Percentiles rank a stretch among this genome's conserved stretches.
Conservation (phyloP, 2,113 vertebrate genomes). For the Struthidea cinerea region DNA sequence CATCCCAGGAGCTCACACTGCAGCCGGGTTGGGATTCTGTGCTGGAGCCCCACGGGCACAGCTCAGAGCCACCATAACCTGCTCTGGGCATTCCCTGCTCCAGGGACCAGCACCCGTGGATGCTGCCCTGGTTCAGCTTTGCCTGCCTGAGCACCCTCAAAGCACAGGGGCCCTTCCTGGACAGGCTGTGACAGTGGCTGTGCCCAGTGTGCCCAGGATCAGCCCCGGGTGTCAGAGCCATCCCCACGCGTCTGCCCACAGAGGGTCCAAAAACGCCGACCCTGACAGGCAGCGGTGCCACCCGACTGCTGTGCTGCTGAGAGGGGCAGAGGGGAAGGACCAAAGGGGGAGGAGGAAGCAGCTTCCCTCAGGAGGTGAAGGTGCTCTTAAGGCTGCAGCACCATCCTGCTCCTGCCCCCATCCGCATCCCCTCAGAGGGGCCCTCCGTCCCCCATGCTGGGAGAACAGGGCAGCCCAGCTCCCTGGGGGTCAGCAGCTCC, state of each 20-base stretch:
- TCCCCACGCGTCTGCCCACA: background rate
- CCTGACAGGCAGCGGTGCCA: background rate
- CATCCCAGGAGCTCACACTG: background rate
- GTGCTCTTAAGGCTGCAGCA: background rate
- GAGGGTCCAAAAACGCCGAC: fast-evolving
- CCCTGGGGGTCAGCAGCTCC: background rate
- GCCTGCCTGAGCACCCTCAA: background rate
- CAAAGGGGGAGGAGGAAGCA: background rate
- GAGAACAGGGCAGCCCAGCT: background rate
- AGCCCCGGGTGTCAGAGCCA: background rate
- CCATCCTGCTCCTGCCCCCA: background rate
- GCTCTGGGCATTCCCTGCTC: background rate
- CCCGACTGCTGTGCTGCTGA: background rate
- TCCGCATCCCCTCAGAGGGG: background rate
- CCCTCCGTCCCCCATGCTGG: fast-evolving
- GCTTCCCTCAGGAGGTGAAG: background rate
- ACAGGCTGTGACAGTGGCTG: background rate
- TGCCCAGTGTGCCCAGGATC: background rate
- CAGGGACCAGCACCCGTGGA: fast-evolving
- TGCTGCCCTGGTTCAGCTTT: background rate
- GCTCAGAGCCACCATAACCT: background rate
- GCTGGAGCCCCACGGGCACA: fast-evolving
- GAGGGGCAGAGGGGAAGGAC: background rate
- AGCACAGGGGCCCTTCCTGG: background rate
- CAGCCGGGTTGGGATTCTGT: background rate